A percentile compares a stretch with the other conserved stretches of the same genome.
phyloP scores from a whole-genome alignment of 1,140 invertebrate genomes.

The Trichomalopsis sarcophagae region DNA sequence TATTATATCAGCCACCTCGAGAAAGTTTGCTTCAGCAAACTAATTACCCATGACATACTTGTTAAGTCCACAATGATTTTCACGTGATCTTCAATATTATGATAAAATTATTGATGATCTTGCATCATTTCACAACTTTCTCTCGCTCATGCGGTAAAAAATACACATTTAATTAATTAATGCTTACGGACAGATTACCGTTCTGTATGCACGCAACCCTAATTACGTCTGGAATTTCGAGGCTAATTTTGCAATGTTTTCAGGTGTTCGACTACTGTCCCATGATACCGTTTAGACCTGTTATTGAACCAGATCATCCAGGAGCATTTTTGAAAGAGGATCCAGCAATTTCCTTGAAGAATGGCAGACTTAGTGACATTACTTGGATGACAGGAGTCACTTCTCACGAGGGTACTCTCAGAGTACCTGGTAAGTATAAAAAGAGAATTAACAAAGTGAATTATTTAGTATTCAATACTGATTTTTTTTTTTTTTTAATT shows the following conservation, averaged over 20 bases:
- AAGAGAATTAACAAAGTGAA: background rate
- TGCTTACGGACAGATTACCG: too few species aligned
- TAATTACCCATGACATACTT: background rate
- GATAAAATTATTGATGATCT: background rate
- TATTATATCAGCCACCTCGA: too few species aligned
- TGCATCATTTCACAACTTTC: too few species aligned
- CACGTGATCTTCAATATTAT: background rate
- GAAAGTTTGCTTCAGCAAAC: too few species aligned
- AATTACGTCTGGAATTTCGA: too few species aligned
- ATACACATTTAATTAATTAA: too few species aligned
- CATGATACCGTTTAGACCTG: slow-evolving; percentile 84
- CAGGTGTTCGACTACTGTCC: slow-evolving; percentile 83
- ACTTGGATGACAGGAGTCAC: slow-evolving; percentile 83
- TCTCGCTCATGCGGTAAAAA: too few species aligned
- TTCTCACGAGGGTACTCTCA: slow-evolving; percentile 81
- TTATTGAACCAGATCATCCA: slow-evolving; percentile 79
- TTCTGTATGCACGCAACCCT: too few species aligned
- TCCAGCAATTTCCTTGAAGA: slow-evolving; percentile 73
- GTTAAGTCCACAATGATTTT: background rate
- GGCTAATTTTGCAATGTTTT: slow-evolving; percentile 47
- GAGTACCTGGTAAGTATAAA: slow-evolving; percentile 76
- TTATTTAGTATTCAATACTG: slow-evolving; percentile 6
- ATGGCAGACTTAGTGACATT: slow-evolving; percentile 75
- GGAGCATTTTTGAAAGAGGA: slow-evolving; percentile 81
- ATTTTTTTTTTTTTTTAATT: background rate